A percentile compares a stretch with the other conserved stretches of the same genome.
phyloP scores from a whole-genome alignment of 2,888 invertebrate genomes.

The Thera britannica region DNA sequence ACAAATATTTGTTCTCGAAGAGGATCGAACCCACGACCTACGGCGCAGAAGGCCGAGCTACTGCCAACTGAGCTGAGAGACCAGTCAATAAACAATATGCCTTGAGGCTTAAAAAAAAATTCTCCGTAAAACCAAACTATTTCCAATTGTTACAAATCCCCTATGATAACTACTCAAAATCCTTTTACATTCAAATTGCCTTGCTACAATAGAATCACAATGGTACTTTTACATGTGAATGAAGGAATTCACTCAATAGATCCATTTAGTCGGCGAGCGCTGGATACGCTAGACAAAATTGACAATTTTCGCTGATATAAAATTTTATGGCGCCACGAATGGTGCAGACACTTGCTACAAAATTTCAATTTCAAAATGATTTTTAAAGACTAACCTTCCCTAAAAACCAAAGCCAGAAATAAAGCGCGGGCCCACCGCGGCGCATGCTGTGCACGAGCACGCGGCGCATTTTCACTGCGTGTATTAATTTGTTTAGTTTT shows the following conservation, averaged over 20 bases:
- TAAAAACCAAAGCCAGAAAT: too few relatives aligned
- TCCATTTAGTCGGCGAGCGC: constrained; percentile 38
- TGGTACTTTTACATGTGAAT: constrained; percentile 8
- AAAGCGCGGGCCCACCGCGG: too few relatives aligned
- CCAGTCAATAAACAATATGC: too few relatives aligned
- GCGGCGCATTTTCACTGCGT: too few relatives aligned
- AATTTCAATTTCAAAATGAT: constrained; percentile 1
- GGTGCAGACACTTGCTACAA: constrained; percentile 8
- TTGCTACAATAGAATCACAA: constrained; percentile 9
- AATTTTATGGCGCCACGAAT: constrained; percentile 6
- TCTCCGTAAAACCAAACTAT: not conserved
- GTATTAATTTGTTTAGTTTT: too few relatives aligned
- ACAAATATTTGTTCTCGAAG: too few relatives aligned
- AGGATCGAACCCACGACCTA: too few relatives aligned
- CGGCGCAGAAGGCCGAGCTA: too few relatives aligned
- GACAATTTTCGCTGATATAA: constrained; percentile 48
- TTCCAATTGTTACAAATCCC: not conserved
- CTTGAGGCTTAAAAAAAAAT: too few relatives aligned
- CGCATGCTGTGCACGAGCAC: too few relatives aligned
- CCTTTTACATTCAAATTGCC: constrained; percentile 7
- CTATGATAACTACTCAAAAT: not conserved
- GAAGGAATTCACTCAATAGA: constrained; percentile 44
- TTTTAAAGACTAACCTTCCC: not conserved
- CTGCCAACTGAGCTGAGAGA: too few relatives aligned
- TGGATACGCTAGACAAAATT: constrained; percentile 41